A percentile compares a stretch with the other conserved stretches of the same genome.
Conservation (phyloP, 1,140 invertebrate genomes). For the Arion vulgaris region DNA sequence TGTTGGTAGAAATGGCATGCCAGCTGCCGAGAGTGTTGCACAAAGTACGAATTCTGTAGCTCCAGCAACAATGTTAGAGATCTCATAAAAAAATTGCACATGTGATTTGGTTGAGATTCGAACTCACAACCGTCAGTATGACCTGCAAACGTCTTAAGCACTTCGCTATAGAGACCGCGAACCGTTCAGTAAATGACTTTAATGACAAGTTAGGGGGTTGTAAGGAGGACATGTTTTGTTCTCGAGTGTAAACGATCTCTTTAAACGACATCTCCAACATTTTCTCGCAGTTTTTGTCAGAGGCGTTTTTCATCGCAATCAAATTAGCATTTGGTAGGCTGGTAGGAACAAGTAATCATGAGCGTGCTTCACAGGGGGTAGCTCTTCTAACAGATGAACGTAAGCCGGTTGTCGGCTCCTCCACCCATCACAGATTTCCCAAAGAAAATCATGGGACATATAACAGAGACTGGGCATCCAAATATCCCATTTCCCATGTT, state of each 20-base stretch:
- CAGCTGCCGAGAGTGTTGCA: too few relatives aligned
- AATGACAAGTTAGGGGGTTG: too few relatives aligned
- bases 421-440: background rate
- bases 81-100: too few relatives aligned
- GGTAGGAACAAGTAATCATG: background rate
- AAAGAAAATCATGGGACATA: background rate
- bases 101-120: too few relatives aligned
- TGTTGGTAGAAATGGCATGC: too few relatives aligned
- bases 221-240: too few relatives aligned
- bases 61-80: too few relatives aligned
- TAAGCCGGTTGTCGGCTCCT: background rate
- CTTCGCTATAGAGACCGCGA: too few relatives aligned
- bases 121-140: too few relatives aligned
- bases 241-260: slow-evolving; percentile 1
- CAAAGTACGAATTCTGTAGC: too few relatives aligned
- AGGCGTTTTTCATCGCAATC: slow-evolving; percentile 9
- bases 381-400: background rate
- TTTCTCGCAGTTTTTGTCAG: background rate
- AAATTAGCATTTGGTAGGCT: slow-evolving; percentile 1
- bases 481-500: background rate
- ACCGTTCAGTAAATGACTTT: too few relatives aligned
- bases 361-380: background rate
- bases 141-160: too few relatives aligned
- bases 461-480: background rate
- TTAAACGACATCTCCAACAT: background rate